phyloP scores from a whole-genome alignment of 2,797 vertebrate species.

The Distichodus sexfasciatus region DNA sequence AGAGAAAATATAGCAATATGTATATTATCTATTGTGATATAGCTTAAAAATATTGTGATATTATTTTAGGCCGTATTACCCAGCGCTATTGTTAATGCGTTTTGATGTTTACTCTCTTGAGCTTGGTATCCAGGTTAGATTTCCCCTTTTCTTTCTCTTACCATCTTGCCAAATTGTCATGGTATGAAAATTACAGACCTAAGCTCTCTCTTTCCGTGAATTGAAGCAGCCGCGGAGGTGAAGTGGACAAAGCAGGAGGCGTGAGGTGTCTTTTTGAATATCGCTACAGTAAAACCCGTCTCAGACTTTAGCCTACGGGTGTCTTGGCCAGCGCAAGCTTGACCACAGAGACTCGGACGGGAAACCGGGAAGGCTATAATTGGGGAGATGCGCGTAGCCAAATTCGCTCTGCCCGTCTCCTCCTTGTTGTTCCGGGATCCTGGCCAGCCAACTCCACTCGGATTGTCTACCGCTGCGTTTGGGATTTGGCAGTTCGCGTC shows the following conservation, averaged over 20 bases:
- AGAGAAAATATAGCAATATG: too few relatives aligned
- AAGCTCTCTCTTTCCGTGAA: background rate
- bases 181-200: too few relatives aligned
- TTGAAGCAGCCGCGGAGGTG: too few relatives aligned
- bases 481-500: conserved; percentile 49
- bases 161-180: too few relatives aligned
- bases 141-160: too few relatives aligned
- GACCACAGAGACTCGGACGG: conserved; percentile 58
- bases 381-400: conserved; percentile 53
- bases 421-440: conserved; percentile 22
- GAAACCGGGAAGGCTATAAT: conserved; percentile 60
- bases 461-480: conserved; percentile 20
- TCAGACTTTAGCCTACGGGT: conserved; percentile 53
- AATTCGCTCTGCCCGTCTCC: conserved; percentile 20
- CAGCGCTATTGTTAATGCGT: too few relatives aligned
- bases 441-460: conserved; percentile 28
- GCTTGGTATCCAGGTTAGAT: too few relatives aligned
- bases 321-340: conserved; percentile 49
- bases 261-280: conserved; percentile 12
- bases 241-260: background rate
- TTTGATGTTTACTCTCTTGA: too few relatives aligned
- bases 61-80: too few relatives aligned
- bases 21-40: too few relatives aligned
- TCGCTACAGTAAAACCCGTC: conserved; percentile 50
- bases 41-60: too few relatives aligned